Base-by-base conservation (phyloP, 2,113 vertebrate species). In the Propithecus coquereli region DNA sequence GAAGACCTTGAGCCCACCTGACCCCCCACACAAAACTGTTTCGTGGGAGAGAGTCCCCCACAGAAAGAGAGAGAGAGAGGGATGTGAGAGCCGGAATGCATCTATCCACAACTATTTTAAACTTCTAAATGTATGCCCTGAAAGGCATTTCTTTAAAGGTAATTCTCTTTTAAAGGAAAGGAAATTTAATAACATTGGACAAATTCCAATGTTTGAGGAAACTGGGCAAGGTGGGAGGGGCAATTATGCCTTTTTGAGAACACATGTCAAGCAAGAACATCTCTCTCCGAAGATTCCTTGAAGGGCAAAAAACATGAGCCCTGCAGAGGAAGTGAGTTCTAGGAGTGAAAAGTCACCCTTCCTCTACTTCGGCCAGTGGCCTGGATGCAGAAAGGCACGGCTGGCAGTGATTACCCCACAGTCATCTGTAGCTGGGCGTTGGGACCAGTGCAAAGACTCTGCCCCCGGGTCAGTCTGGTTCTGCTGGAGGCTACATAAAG, bases 131-230 rank as follows among this genome's bases (percentile, higher is more conserved):
- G 47, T 54, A 40, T 20, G 30, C 12, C 73, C 25, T 68, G 66
- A 96, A 93, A 83, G 86, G 34, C n/a, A 40, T 80, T 77, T 87
- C 77, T 95, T 91, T 63, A 54, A 94, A 80, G 22, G 59, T 6
- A 74, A 80, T 91, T 45, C 4, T 70, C 37, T 76, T 52, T 20
- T 18, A 30, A 61, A 79, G 47, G 25, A 76, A 87, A 73, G n/a
- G 2, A 8, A 81, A 83, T 83, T 71, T 88, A 76, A 59, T 82
- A 74, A 71, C 30, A 80, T 43, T 87, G 37, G 13, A 80, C 57
- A 54, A 81, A 63, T 92, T 88, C 52, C 50, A 92, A 4, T 59
- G 45, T 79, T 87, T 87, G 50, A 80, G 87, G 95, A 95, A 59
- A 90, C 47, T 85, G 73, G 13, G 37, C 32, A 82, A 70, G 25